Conservation (phyloP, 1,140 invertebrate genomes). For the Matsumurasca onukii region DNA sequence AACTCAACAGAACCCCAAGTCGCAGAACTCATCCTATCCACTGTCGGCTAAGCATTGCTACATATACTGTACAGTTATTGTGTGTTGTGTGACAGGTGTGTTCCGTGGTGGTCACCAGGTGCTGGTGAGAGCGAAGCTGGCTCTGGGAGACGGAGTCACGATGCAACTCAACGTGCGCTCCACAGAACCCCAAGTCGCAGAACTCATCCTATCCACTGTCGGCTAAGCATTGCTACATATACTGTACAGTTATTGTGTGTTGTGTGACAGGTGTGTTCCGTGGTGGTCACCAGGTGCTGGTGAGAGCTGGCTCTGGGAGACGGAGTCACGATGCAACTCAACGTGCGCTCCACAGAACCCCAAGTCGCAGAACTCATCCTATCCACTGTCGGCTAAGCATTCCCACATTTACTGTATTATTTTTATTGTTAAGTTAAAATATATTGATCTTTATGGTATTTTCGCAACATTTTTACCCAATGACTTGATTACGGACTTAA, state of each 20-base stretch:
- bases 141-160: not conserved
- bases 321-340: conserved; percentile 72
- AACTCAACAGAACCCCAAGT: conserved; percentile 60
- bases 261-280: conserved; percentile 71
- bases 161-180: no score
- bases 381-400: conserved; percentile 83
- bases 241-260: not conserved
- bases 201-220: not conserved
- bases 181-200: not conserved
- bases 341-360: conserved; percentile 59
- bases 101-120: not conserved
- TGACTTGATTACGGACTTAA: no score
- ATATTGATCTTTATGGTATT: no score
- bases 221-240: not conserved
- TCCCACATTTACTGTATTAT: no score
- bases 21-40: conserved; percentile 82
- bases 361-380: conserved; percentile 80
- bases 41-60: conserved; percentile 87
- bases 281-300: conserved; percentile 86
- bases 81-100: not conserved
- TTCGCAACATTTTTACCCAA: no score
- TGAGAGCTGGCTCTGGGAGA: conserved; percentile 78
- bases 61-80: not conserved
- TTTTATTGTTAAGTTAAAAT: no score
- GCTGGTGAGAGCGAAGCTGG: not conserved